Base-by-base conservation (phyloP, 2,888 invertebrate genomes). In the Galerucella pusilla region DNA sequence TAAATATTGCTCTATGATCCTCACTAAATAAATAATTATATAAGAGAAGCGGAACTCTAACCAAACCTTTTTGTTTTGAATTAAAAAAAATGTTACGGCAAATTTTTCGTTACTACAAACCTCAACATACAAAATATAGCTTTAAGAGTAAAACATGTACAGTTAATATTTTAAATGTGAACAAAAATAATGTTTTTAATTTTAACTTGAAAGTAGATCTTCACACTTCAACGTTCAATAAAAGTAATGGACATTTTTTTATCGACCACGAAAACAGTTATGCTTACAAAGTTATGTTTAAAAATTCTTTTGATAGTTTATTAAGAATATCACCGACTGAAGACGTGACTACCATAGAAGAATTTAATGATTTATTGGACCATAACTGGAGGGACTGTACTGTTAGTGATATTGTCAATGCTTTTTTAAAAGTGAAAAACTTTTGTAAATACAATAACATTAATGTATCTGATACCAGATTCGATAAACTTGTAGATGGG, bases 401-500 rank as follows among this genome's bases (percentile, higher is more conserved):
- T 64, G 81, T 84, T 12, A 74, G 79, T 25, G 83, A 85, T 61
- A 86, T 88, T n/a, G 80, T 86, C 1, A 76, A 82, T 12, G 82
- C 83, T 2, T 88, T 88, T 75, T 79, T 81, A 77, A 76, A 67
- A 10, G 81, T 83, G 16, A 78, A 82, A 64, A 75, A 83, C 25
- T 87, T 81, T 77, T 85, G 85, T 74, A 75, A 78, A 46, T 52
- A 72, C 7, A 82, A 87, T 73, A 78, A 84, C 63, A 84, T 88
- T 12, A 68, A 75, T 61, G 49, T 88, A 46, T 83, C 85, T 0
- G 85, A 88, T 80, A 57, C 49, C 1, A 77, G 86, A 20, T 88
- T 88, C 74, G 85, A 88, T 83, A 83, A 83, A 49, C 77, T 88
- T 75, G 85, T 87, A 1, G 87, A 88, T 79, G 87, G 87, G 20